Conservation (phyloP, 2,797 vertebrate genomes). For the Sciaenops ocellatus region DNA sequence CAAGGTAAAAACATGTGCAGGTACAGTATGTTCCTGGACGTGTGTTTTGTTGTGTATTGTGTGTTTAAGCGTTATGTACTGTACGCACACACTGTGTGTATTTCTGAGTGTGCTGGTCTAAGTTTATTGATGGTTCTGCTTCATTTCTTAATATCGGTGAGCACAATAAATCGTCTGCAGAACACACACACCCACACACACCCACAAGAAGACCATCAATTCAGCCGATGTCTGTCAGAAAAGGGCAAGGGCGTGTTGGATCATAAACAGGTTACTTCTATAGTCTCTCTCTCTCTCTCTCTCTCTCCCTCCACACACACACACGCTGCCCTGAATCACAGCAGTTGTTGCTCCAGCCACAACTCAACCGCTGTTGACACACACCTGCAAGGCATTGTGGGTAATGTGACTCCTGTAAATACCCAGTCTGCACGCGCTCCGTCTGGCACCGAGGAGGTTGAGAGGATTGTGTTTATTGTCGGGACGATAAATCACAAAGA, state of each 20-base stretch:
- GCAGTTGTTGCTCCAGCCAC: constrained; percentile 28
- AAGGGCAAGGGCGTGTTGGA: constrained; percentile 19
- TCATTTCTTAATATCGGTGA: constrained; percentile 1
- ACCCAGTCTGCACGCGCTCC: constrained; percentile 14
- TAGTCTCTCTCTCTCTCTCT: constrained; percentile 5
- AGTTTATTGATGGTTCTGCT: constrained; percentile 8
- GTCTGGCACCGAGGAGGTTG: background rate
- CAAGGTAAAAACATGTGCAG: constrained; percentile 6
- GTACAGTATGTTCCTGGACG: background rate
- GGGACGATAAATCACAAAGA: constrained; percentile 22
- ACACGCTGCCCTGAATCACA: background rate
- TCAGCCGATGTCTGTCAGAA: constrained; percentile 6
- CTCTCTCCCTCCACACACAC: background rate
- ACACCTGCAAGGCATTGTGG: constrained; percentile 43
- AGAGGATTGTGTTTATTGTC: constrained; percentile 11
- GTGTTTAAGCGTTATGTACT: background rate
- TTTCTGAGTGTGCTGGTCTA: background rate
- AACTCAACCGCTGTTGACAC: constrained; percentile 38
- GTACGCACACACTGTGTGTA: background rate
- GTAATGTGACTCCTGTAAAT: constrained; percentile 32
- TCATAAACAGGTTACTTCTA: constrained; percentile 39
- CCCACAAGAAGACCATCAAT: background rate
- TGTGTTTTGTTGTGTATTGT: background rate
- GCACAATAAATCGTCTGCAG: constrained; percentile 5
- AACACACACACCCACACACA: background rate